phyloP scores from a whole-genome alignment of 2,888 invertebrate genomes.

The Philhelius pedissequus region DNA sequence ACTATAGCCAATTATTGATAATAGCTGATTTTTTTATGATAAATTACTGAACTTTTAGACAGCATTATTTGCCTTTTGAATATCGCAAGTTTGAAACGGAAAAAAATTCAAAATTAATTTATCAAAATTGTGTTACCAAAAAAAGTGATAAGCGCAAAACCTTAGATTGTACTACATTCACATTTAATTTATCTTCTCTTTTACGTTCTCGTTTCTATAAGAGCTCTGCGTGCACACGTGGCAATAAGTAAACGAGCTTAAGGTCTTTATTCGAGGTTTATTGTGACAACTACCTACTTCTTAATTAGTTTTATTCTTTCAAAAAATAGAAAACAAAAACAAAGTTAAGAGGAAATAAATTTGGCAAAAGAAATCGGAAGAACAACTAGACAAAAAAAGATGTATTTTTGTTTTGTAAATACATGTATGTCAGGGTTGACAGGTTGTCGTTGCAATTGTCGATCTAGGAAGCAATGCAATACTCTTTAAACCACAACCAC shows the following conservation, averaged over 20 bases:
- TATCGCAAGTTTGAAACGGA: too few species aligned
- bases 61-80: too few species aligned
- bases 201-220: background rate
- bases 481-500: constrained; percentile 1
- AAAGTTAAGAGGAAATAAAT: constrained; percentile 10
- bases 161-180: too few species aligned
- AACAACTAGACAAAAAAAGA: constrained; percentile 12
- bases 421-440: constrained; percentile 44
- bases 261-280: background rate
- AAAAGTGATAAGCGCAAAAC: too few species aligned
- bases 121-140: too few species aligned
- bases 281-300: background rate
- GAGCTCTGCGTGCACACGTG: too few species aligned
- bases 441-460: constrained; percentile 4
- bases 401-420: background rate
- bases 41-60: too few species aligned
- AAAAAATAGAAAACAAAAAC: background rate
- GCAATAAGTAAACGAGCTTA: constrained; percentile 16
- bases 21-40: too few species aligned
- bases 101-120: too few species aligned
- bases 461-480: constrained; percentile 10
- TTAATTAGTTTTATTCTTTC: constrained; percentile 19
- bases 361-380: constrained; percentile 53
- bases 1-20: too few species aligned
- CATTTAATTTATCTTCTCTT: too few species aligned